A percentile compares a stretch with the other conserved stretches of the same genome.
phyloP scores from a whole-genome alignment of 2,113 vertebrate species.

The Otocyon megalotis region DNA sequence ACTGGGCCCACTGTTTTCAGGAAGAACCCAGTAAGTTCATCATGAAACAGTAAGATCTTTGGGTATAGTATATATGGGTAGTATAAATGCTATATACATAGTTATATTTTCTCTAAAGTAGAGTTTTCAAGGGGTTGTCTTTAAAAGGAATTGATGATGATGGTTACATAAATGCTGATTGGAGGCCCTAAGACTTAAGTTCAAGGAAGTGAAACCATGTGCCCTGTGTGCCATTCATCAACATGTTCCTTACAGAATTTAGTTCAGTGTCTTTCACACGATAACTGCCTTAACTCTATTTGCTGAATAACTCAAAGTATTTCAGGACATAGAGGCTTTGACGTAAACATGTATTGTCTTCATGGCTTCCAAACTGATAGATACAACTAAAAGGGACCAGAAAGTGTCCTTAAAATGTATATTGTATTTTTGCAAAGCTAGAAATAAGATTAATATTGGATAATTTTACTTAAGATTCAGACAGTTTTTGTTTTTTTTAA shows the following conservation, averaged over 20 bases:
- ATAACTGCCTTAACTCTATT: neutral
- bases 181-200: neutral
- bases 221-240: neutral
- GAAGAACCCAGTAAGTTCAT: slow-evolving; percentile 30
- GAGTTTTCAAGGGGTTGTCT: neutral
- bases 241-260: neutral
- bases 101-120: neutral
- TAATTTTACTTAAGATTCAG: neutral
- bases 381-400: neutral
- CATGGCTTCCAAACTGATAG: neutral
- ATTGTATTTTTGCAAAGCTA: neutral
- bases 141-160: neutral
- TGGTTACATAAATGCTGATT: neutral
- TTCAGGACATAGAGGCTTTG: neutral
- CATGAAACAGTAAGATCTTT: neutral
- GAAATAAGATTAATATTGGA: neutral
- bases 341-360: neutral
- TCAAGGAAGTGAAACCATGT: neutral
- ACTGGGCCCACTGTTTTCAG: neutral
- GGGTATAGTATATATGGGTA: neutral
- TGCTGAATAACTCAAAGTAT: neutral
- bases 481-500: neutral
- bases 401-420: neutral
- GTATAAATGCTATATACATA: neutral
- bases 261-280: neutral